Evolutionary conservation across 2,113 vertebrate species (phyloP), one percentile per base, ranked within the genome.

Genomic region (Mionectes macconnelli): DNA sequence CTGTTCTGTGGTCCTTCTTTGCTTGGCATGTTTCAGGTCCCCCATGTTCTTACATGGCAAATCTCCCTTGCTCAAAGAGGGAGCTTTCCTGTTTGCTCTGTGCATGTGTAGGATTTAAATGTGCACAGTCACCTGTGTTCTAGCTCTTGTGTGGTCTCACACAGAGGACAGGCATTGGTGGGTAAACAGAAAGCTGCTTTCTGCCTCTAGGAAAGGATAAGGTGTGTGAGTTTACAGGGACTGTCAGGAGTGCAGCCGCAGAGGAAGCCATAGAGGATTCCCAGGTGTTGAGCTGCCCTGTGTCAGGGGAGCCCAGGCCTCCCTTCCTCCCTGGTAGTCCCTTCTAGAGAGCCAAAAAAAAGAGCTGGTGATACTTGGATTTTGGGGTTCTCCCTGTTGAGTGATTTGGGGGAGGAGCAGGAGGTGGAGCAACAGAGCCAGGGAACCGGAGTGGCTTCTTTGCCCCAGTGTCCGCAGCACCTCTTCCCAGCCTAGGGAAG

Each of bases 21-120:
- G 22, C 60, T 52, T 31, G 3, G 3, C 17, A 2, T 0, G 0
- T n/a, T 79, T 75, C 79, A 62, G 17, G 23, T 20, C 14, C 33
- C 13, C 24, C 0, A 0, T 24, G 47, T 19, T 64, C 33, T 49
- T 33, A 37, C 24, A 35, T 1, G 0, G 6, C 8, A 44, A 3
- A 9, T 6, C 6, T 57, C 50, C 31, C 13, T 53, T 0, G 0
- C 0, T 1, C 1, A 1, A 28, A 73, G 59, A 15, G 35, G 7
- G 8, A 12, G 40, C 13, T 31, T 75, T 75, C 57, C 72, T 18
- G 42, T 25, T 20, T 68, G 57, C 37, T 49, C 52, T 21, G 1
- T 60, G 50, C 24, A 9, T 12, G 10, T 24, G 70, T 40, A 40
- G 45, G 24, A 31, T 55, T 67, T 42, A 42, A 10, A 10, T n/a